Evolutionary conservation across 2,113 vertebrate species (phyloP), one percentile per base, ranked within the genome.

Genomic region (Varanus salvator): DNA sequence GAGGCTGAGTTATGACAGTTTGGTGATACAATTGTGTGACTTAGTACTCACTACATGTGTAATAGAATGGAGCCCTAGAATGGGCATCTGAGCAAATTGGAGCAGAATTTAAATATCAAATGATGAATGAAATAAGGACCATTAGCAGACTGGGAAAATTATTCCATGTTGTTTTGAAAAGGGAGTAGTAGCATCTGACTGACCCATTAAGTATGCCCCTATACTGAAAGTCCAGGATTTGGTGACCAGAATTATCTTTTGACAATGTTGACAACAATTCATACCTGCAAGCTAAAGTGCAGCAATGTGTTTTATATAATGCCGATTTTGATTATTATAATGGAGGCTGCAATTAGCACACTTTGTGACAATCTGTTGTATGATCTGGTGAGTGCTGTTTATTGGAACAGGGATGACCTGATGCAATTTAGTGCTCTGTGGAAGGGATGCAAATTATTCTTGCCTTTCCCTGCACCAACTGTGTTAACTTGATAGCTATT

Each of bases 401-500:
- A 6, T 52, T 77, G 23, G 14, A 69, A 38, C 12, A 68, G 38
- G 8, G 88, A 27, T 84, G 25, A 15, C 44, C 12, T 27, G 38
- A 48, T 19, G 12, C 21, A 50, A 77, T 68, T 85, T n/a, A 77
- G 25, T 64, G 68, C 44, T 89, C 19, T 66, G 8, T 68, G 72
- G n/a, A 89, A 89, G 44, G 68, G 44, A 89, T 77, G 31, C 60
- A 48, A 23, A 21, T 76, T 25, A 64, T 64, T 80, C 57, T 48
- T 60, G 48, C 27, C 38, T 4, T 11, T 23, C 4, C 29, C 5
- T 60, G 8, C 54, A 77, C 38, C 85, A 27, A 68, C 81, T 21
- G 11, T 31, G 15, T 64, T 84, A 64, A 54, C 68, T 89, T 84
- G 82, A 78, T 60, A 89, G 81, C 48, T 84, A 27, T 31, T 89